Evolutionary conservation across 2,888 invertebrate species (phyloP), one percentile per base, ranked within the genome.

Genomic region (Agrotis ipsilon): DNA sequence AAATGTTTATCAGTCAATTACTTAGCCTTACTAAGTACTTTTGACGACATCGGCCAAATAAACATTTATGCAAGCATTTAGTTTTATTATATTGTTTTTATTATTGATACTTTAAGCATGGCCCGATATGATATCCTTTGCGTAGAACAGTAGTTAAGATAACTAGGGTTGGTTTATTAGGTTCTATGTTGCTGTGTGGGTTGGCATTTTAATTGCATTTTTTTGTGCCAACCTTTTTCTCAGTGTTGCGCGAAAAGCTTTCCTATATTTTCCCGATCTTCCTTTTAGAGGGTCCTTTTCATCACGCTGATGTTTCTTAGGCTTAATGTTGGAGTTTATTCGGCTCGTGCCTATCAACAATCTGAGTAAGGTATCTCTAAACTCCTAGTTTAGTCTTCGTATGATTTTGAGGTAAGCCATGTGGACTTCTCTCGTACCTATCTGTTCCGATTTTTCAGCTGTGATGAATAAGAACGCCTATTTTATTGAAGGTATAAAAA

Each of bases 1-100:
- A 55, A 51, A 45, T 43, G 7, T 48, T 59, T 67, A 76, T 77
- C 67, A 57, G 55, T 21, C 32, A 64, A 63, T 58, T 59, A 55
- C n/a, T 59, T 49, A 57, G 14, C 39, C 2, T 43, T 11, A 14
- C 18, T 77, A 54, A 72, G 24, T 55, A 63, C 16, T 60, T 60
- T 19, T 51, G 49, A 27, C n/a, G 21, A 49, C 13, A 46, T 5
- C 39, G 45, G 24, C 3, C 18, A 3, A 54, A 68, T 52, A 46
- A 64, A 63, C 3, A 64, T 75, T 27, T 48, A 45, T 32, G 51
- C 24, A 51, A 24, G 46, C 68, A n/a, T 59, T 45, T 46, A 24
- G 2, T 51, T 55, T 52, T 49, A 66, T 66, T 73, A 55, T 18
- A 48, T 54, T 43, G 39, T 54, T 46, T 55, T 72, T 54, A n/a